These are phyloP conservation scores for Dendrolimus kikuchii DNA, from an alignment of 1,140 invertebrate genomes.

Conservation along the genomic window DNA sequence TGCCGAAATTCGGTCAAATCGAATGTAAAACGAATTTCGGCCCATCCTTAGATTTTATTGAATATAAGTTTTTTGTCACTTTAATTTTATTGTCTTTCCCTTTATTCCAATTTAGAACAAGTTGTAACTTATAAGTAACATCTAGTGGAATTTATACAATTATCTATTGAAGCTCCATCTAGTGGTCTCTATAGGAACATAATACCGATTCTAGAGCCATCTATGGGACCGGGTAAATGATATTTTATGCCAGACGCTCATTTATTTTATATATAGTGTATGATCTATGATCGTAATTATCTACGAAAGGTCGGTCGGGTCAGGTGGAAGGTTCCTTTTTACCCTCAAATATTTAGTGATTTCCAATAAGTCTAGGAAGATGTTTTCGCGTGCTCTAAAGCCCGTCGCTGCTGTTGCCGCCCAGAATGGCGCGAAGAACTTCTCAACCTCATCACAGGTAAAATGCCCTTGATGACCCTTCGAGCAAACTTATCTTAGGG, in stretches of 20 bases:
- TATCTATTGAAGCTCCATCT: too few species aligned
- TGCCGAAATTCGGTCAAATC: too few species aligned
- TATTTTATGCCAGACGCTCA: not conserved
- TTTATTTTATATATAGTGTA: not conserved
- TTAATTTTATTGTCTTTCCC: too few species aligned
- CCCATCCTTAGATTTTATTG: too few species aligned
- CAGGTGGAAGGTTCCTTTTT: constrained; percentile 28
- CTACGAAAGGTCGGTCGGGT: constrained; percentile 60
- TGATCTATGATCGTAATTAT: constrained; percentile 46
- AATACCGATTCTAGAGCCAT: not conserved
- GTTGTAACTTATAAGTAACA: too few species aligned
- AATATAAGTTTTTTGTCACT: too few species aligned
- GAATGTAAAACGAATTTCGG: too few species aligned
- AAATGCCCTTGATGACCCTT: constrained; percentile 8
- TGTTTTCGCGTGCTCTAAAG: constrained; percentile 72
- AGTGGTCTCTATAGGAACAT: too few species aligned
- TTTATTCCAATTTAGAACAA: too few species aligned
- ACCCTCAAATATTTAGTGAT: constrained; percentile 24
- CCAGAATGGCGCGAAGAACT: constrained; percentile 67
- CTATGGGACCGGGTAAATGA: not conserved
- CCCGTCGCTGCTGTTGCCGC: constrained; percentile 57
- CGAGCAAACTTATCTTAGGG: too few species aligned
- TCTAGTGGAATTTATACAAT: too few species aligned
- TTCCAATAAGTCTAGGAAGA: constrained; percentile 36
- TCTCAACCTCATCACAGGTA: constrained; percentile 73